These are phyloP conservation scores for Urocitellus parryii DNA, from an alignment of 2,113 vertebrate genomes.

Conservation along the genomic window DNA sequence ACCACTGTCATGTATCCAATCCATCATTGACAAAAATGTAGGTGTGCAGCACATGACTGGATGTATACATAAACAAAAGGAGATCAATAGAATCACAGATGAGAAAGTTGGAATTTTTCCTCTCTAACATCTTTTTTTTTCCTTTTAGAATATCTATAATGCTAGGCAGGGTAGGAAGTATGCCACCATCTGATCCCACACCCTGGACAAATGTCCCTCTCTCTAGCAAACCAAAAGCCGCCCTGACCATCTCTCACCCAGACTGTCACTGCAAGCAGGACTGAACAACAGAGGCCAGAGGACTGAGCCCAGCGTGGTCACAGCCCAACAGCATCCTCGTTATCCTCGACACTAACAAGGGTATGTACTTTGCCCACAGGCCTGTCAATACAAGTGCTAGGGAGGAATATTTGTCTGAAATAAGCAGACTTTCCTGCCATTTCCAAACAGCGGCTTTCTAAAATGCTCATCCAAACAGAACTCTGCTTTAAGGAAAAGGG, in stretches of 20 bases:
- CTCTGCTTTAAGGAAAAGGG: not conserved
- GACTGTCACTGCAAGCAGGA: not conserved
- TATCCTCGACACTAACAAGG: not conserved
- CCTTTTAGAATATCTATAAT: not conserved
- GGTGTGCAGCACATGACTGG: too few species aligned
- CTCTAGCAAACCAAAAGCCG: not conserved
- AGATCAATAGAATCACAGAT: not conserved
- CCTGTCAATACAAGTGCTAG: not conserved
- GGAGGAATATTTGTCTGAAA: constrained; percentile 19
- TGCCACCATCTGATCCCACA: fast-evolving
- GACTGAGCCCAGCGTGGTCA: not conserved
- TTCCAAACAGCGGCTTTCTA: not conserved
- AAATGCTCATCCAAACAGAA: not conserved
- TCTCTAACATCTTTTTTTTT: not conserved
- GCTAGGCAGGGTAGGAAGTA: fast-evolving
- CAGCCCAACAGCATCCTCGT: fast-evolving
- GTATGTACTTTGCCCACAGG: not conserved
- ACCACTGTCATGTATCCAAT: not conserved
- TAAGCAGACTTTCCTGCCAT: not conserved
- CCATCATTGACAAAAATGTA: too few species aligned
- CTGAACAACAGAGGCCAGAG: not conserved
- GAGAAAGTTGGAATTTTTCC: not conserved
- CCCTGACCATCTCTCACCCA: not conserved
- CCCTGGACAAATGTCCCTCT: not conserved
- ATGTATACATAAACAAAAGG: not conserved